Evolutionary conservation across 2,888 invertebrate genomes (phyloP), one percentile per base, ranked within the genome.

Genomic region (Subacronicta megacephala): DNA sequence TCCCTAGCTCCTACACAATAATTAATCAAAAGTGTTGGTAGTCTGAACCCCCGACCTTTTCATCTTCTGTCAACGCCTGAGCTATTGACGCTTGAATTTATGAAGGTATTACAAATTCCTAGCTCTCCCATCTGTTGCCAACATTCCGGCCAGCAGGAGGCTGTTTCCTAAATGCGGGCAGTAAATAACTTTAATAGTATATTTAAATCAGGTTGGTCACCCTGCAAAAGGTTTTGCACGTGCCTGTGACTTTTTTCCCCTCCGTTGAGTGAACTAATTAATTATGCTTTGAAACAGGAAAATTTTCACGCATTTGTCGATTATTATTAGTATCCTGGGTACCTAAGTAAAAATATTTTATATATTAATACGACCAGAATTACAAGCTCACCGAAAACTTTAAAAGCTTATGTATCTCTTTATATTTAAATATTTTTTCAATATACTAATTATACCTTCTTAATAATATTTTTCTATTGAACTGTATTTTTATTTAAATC

Each of bases 181-280:
- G 56, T 74, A 76, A 76, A 74, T 76, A 73, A 63, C 62, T 55
- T 69, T 73, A 62, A 76, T 76, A 76, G 77, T 69, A 55, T 76
- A 73, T 69, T 76, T 73, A 65, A 75, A 74, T 67, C 63, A 44
- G 55, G 42, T 40, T 46, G 72, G 68, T 61, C 66, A 64, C 55
- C 58, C 56, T 52, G 66, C 67, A 70, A 62, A 64, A 57, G 55
- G 54, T 53, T 44, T 51, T 45, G 62, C 59, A 69, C 75, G 75
- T 68, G 63, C 47, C 46, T 46, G 35, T 7, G 58, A 59, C 51
- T 68, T 74, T 67, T 68, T 74, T 67, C 45, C 56, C 49, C 47
- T 44, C 44, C 47, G 41, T 36, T 13, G 36, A 58, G 45, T 33
- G 10, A 29, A 57, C 53, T 62, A 62, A 68, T 64, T 75, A 58